These are phyloP conservation scores for Macrobrachium rosenbergii DNA, from an alignment of 1,140 invertebrate genomes.

Conservation along the genomic window DNA sequence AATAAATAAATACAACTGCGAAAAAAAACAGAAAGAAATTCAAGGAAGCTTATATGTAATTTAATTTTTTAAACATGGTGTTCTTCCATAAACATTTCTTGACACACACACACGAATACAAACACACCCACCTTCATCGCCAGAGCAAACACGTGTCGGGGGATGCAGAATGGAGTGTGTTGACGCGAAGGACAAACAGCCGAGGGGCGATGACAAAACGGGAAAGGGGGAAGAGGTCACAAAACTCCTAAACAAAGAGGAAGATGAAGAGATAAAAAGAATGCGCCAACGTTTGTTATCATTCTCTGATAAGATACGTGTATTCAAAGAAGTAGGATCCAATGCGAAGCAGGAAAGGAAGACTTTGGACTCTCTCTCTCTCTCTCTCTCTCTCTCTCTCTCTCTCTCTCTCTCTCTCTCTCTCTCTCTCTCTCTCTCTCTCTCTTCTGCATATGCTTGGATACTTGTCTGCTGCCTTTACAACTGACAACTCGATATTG, in stretches of 20 bases:
- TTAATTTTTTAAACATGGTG: no score
- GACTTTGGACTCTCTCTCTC: constrained; percentile 17
- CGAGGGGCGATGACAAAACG: background rate
- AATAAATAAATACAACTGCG: background rate
- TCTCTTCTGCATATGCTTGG: background rate
- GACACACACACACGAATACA: no score
- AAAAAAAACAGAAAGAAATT: background rate
- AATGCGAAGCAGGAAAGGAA: background rate
- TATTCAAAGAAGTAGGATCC: no score
- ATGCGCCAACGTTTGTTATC: no score
- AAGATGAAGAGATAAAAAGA: background rate
- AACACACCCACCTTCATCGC: no score
- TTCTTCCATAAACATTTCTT: no score
- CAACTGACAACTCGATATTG: no score
- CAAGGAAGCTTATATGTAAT: background rate
- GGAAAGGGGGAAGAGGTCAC: background rate
- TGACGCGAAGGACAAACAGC: no score
- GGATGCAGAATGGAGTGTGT: background rate
- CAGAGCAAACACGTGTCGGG: background rate
- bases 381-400: constrained; percentile 33
- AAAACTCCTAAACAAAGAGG: background rate
- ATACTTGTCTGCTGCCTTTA: no score
- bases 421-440: constrained; percentile 11
- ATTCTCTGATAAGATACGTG: no score
- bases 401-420: constrained; percentile 34